Base-by-base conservation (phyloP, 2,888 invertebrate genomes). In the Reticulitermes lucifugus region DNA sequence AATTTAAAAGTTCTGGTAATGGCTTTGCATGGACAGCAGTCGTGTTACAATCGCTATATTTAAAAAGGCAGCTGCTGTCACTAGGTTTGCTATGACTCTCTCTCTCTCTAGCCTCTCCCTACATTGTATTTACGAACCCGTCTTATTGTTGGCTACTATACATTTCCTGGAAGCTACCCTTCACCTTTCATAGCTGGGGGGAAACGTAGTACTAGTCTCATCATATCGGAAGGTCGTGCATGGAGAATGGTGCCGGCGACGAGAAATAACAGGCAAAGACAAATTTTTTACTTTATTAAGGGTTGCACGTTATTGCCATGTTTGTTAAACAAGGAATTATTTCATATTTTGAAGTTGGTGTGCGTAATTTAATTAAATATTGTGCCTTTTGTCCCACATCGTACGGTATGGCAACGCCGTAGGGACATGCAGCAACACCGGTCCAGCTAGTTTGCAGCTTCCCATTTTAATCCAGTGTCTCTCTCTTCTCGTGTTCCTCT, bases 381-480 rank as follows among this genome's bases (percentile, higher is more conserved):
- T 18, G 4, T 55, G 18, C 18, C 14, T 18, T 14, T 65, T n/a
- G 5, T 65, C 65, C 65, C 65, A 9, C 65, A 65, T 25, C 9
- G 65, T 7, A n/a, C 25, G 65, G 25, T 12, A n/a, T 85, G 85
- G 85, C 85, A 85, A 85, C 85, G 75, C 29, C n/a, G 85, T 60
- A 84, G 22, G 75, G 81, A 60, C 80, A 80, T 80, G 51, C 51
- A 85, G 43, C 84, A 79, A 84, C 85, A 85, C 71, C 70, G 79
- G 71, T 46, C 84, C 60, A 46, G 41, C 82, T 73, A 60, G 79
- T 82, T 82, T 51, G 35, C 82, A 82, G 85, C 82, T 85, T 85
- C 85, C 85, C 85, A 82, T 82, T 85, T 85, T 83, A 84, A 86
- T 87, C 35, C 87, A 86, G 77, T 87, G 87, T n/a, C 86, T 86